Evolutionary conservation across 2,113 vertebrate species (phyloP), one percentile per base, ranked within the genome.

Genomic region (Dendrocopos noguchii): DNA sequence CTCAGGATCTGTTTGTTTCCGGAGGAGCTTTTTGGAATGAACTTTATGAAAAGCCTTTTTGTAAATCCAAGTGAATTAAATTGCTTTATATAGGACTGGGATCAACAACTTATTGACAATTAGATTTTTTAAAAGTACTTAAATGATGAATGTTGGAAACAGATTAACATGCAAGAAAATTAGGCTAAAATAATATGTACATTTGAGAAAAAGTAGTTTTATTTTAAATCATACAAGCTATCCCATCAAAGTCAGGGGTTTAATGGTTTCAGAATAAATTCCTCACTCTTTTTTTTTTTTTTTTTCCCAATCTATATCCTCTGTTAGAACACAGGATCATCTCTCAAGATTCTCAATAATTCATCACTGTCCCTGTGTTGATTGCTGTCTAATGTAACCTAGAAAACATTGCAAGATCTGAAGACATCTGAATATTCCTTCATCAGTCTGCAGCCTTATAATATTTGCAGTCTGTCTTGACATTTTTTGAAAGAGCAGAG

Each of bases 1-100:
- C 47, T 91, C 85, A 15, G 0, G 60, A 77, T 87, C 90, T 83
- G 68, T 82, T 92, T 87, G 81, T 90, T 90, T 95, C 88, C 85
- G 67, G 61, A 90, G 71, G 36, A 88, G 44, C 31, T 33, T 78
- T 88, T 53, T 75, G 64, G 75, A 86, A 86, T 24, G 36, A 88
- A 88, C 76, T 80, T 78, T 61, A 42, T 65, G 75, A 65, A 87
- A 91, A 77, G 31, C 28, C 22, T 74, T 84, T 77, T 83, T 78
- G 46, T 56, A 86, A 88, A 80, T 86, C 57, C 53, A 71, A 83
- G 31, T 44, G 61, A 83, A 83, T 71, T 55, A 73, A 82, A 80
- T 67, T 85, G 31, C 60, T 88, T 80, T 83, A 39, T 71, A 75
- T 46, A 85, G 42, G 57, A 74, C 72, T 15, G 25, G 31, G 53